Evolutionary conservation across 2,113 vertebrate genomes (phyloP), one percentile per base, ranked within the genome.

Genomic region (Chloropsis hardwickii): DNA sequence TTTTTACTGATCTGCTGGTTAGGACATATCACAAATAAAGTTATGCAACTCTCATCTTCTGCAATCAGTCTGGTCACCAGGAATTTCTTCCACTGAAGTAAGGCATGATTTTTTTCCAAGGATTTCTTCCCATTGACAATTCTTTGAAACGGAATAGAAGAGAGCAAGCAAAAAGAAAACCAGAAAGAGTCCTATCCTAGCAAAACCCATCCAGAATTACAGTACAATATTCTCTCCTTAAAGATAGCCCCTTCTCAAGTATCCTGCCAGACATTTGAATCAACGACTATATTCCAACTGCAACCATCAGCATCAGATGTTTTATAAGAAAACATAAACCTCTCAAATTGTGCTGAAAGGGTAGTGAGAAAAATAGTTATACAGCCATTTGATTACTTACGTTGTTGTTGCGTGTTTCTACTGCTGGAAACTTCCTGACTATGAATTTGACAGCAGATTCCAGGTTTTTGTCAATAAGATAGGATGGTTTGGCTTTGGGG

Each of bases 361-460:
- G 14, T 42, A 82, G 6, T 4, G 37, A 94, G 69, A 86, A 69
- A 81, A 76, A 28, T 2, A 81, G 5, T 78, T 62, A 47, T 2
- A 77, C 0, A 81, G 23, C 5, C 65, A 80, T 83, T 67, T 72
- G 51, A 84, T 58, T 81, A 99, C 99, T 99, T 98, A 99, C 99
- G 53, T 99, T 99, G 97, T 99, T 99, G 97, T 99, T 99, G 64
- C 99, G 98, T 1, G 99, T 99, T 97, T 99, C 99, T 93, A 99
- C 99, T 47, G 99, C 99, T 47, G 99, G 99, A 72, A 99, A 99
- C 96, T 99, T 99, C 96, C 99, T 98, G 97, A 99, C 99, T 92
- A 99, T 99, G 97, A 99, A 99, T 98, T 99, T 99, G 96, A 99
- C 99, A 22, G 99, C 99, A 60, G 99, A 99, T 97, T 99, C 99